Conservation (phyloP, 2,888 invertebrate genomes). For the Aspidiotus destructor region DNA sequence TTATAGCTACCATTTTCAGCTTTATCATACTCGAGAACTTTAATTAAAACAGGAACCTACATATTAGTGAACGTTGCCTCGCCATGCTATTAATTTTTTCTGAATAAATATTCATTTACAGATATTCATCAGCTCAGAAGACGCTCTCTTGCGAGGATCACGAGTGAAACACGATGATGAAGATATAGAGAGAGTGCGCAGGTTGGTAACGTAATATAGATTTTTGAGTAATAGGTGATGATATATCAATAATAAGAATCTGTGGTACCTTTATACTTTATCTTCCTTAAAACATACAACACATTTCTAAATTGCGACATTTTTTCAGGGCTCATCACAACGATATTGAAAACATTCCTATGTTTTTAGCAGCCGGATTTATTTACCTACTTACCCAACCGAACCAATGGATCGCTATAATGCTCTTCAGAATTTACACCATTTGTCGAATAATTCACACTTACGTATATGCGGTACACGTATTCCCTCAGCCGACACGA, state of each 20-base stretch:
- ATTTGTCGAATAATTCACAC: slow-evolving; percentile 52
- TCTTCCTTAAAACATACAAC: no score
- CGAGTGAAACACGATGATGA: slow-evolving; percentile 44
- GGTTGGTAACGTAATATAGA: slow-evolving; percentile 4
- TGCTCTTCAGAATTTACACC: slow-evolving; percentile 51
- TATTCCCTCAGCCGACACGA: slow-evolving; percentile 52
- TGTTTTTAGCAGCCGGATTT: slow-evolving; percentile 53
- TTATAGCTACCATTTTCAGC: no score
- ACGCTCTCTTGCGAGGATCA: slow-evolving; percentile 34
- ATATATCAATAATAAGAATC: not conserved
- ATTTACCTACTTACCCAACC: slow-evolving; percentile 55
- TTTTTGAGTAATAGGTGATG: not conserved
- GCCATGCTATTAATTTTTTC: no score
- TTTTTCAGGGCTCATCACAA: slow-evolving; percentile 56
- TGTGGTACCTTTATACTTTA: no score
- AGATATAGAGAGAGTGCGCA: slow-evolving; percentile 47
- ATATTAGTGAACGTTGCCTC: no score
- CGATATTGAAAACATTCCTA: slow-evolving; percentile 61
- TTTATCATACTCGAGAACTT: no score
- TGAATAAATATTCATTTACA: slow-evolving; percentile 34
- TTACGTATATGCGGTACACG: slow-evolving; percentile 53
- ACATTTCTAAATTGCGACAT: not conserved
- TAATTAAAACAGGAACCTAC: no score
- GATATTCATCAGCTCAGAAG: slow-evolving; percentile 39
- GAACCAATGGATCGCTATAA: slow-evolving; percentile 44